Base-by-base conservation (phyloP, 2,113 vertebrate genomes). In the Nipponia nippon region DNA sequence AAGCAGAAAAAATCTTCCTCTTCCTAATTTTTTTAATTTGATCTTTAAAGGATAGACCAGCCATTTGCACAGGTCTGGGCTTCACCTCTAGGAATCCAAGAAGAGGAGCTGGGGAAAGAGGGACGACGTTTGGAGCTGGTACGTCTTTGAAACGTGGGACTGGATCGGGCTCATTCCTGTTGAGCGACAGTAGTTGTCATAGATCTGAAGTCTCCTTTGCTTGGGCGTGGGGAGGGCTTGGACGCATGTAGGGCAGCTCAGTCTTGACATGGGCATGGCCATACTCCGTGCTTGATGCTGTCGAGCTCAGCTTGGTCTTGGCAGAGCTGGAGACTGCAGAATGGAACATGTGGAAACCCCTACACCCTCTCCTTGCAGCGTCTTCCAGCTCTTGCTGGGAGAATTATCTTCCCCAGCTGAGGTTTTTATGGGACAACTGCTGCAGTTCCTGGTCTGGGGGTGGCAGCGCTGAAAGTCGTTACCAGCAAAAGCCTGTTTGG, bases 41-140 rank as follows among this genome's bases (percentile, higher is more conserved):
- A 9, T 70, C 16, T 73, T 42, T 10, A 7, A 89, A 81, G 34
- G 34, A 6, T 4, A 34, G 21, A 61, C 7, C 29, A 32, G 66
- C 30, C 36, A 2, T 66, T 89, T 63, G 72, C 27, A 61, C 34
- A 58, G 55, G 18, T 4, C 56, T 56, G 13, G 32, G 71, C 40
- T 95, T 61, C 50, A 44, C 30, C 77, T 79, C 19, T 20, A 65
- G 72, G 42, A 49, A 69, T 11, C n/a, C 19, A n/a, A 25, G 59
- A 50, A 27, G 36, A 87, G 13, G 38, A 46, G 27, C 40, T 61
- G 47, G 14, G 63, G 46, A 49, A 66, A 17, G 52, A 61, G 36
- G 30, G 32, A 2, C 0, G 1, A 7, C 0, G 0, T 2, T 21
- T 27, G 38, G n/a, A 61, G 44, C n/a, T 56, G 42, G 36, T 27